These are phyloP conservation scores for Phymastichus coffea DNA, from an alignment of 1,140 invertebrate genomes.

Conservation along the genomic window DNA sequence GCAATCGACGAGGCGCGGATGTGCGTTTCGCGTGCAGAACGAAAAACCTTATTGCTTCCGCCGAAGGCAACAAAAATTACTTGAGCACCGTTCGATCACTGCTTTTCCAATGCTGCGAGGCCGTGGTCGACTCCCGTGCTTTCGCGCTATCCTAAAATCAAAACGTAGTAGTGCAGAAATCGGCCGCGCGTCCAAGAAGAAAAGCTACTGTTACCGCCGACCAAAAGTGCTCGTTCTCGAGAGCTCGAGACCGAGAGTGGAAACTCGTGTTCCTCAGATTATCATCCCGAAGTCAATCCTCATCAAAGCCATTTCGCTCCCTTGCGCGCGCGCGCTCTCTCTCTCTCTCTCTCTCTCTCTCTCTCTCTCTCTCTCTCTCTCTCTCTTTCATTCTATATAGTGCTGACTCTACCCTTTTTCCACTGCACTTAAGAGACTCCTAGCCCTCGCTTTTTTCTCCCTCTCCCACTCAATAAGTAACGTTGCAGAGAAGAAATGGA, in stretches of 20 bases:
- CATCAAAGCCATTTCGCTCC: constrained; percentile 42
- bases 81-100: too few relatives aligned
- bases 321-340: constrained; percentile 4
- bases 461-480: constrained; percentile 9
- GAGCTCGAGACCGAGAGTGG: constrained; percentile 40
- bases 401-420: not conserved
- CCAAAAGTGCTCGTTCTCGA: too few relatives aligned
- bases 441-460: constrained; percentile 2
- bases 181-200: too few relatives aligned
- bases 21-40: too few relatives aligned
- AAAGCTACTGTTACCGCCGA: too few relatives aligned
- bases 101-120: too few relatives aligned
- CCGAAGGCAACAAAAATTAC: too few relatives aligned
- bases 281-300: constrained; percentile 55
- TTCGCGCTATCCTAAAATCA: too few relatives aligned
- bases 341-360: constrained; percentile 7
- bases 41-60: too few relatives aligned
- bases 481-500: not conserved
- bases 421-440: not conserved
- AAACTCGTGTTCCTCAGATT: constrained; percentile 56
- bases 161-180: not conserved
- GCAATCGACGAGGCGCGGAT: too few relatives aligned
- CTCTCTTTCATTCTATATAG: not conserved
- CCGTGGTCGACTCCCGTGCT: too few relatives aligned
- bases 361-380: not conserved